A percentile compares a stretch with the other conserved stretches of the same genome.
These are phyloP conservation scores for Mionectes macconnelli DNA, from an alignment of 2,113 vertebrate genomes.

Conservation along the genomic window DNA sequence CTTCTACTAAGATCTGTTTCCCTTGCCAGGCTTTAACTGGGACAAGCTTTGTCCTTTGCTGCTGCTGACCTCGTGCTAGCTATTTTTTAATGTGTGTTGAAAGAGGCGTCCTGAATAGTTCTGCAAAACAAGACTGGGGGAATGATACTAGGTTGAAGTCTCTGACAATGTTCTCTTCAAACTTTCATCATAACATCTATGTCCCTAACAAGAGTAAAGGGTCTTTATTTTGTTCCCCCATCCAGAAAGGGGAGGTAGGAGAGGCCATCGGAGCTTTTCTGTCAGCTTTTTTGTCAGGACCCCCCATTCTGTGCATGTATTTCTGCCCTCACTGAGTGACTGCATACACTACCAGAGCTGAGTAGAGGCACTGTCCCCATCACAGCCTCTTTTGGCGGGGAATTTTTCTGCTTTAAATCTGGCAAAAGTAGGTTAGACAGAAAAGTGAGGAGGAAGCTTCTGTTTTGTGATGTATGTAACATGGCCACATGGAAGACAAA, in stretches of 20 bases:
- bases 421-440: neutral
- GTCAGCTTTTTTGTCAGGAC: neutral
- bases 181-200: neutral
- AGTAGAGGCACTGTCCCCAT: neutral
- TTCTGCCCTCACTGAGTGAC: neutral
- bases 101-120: neutral
- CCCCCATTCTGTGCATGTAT: rapidly evolving
- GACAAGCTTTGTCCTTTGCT: neutral
- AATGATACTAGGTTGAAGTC: neutral
- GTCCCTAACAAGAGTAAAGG: neutral
- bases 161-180: neutral
- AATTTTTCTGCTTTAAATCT: neutral
- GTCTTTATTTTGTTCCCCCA: neutral
- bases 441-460: neutral
- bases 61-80: neutral
- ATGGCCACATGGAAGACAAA: neutral
- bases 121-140: neutral
- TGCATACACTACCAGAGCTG: neutral
- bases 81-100: neutral
- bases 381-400: neutral
- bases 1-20: neutral
- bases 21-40: neutral
- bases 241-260: neutral
- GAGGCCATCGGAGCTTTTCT: neutral
- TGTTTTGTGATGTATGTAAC: neutral